Conservation (phyloP, 2,113 vertebrate species). For the Alethe diademata region DNA sequence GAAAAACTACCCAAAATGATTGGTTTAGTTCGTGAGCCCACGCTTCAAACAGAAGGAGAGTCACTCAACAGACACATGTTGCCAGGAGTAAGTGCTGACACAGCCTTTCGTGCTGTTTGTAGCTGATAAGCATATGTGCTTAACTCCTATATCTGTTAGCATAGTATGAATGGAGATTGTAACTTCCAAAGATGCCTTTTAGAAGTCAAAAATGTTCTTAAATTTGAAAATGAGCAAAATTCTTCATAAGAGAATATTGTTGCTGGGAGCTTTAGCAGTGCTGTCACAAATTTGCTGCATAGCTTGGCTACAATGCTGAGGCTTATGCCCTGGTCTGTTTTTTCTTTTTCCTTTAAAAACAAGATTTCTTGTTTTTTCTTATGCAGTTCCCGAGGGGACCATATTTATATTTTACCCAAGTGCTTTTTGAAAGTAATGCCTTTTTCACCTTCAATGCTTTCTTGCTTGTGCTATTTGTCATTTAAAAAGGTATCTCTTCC, state of each 20-base stretch:
- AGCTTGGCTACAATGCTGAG: not conserved
- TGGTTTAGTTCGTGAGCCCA: slow-evolving; percentile 53
- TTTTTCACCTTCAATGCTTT: not conserved
- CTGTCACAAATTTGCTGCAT: rapidly evolving
- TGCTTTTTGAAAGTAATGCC: not conserved
- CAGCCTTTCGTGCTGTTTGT: not conserved
- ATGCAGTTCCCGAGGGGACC: not conserved
- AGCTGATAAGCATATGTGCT: not conserved
- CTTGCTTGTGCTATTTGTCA: not conserved
- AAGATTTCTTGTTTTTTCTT: not conserved
- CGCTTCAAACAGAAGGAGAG: slow-evolving; percentile 60
- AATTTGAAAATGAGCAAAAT: not conserved
- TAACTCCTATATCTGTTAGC: not conserved
- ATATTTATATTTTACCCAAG: not conserved
- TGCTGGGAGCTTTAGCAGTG: not conserved
- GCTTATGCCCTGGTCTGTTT: not conserved
- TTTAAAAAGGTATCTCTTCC: not conserved
- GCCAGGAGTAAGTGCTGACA: slow-evolving; percentile 68
- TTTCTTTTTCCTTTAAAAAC: not conserved
- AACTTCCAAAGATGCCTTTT: not conserved
- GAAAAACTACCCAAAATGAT: slow-evolving; percentile 68
- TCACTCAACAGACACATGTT: slow-evolving; percentile 35
- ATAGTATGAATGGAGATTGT: not conserved
- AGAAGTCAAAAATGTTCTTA: not conserved
- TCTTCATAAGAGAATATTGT: not conserved